These are phyloP conservation scores for Clusia tigrina DNA, from an alignment of 2,888 invertebrate species.

Conservation along the genomic window DNA sequence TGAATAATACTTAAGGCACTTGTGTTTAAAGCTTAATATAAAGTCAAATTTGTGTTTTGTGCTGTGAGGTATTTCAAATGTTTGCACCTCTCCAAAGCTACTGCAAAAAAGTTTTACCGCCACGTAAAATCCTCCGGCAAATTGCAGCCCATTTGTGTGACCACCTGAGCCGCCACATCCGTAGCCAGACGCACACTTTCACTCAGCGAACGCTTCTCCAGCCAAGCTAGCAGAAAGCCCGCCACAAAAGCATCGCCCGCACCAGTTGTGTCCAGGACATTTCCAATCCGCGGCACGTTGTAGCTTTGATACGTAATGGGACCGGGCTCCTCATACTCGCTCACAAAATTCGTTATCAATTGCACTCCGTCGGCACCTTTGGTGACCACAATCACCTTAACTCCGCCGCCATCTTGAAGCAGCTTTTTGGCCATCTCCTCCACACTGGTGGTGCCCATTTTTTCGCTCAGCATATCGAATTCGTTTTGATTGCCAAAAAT, in stretches of 20 bases:
- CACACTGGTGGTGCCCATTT: slow-evolving; percentile 44
- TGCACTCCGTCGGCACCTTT: slow-evolving; percentile 69
- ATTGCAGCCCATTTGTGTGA: slow-evolving; percentile 66
- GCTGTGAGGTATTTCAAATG: background rate
- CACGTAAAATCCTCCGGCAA: slow-evolving; percentile 51
- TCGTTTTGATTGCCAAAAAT: slow-evolving; percentile 70
- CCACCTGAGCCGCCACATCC: slow-evolving; percentile 64
- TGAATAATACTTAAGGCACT: background rate
- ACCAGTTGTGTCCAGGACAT: slow-evolving; percentile 68
- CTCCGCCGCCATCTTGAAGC: slow-evolving; percentile 28
- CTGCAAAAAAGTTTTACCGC: background rate
- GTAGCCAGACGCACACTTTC: slow-evolving; percentile 65
- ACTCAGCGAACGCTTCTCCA: slow-evolving; percentile 59
- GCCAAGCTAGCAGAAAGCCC: slow-evolving; percentile 68
- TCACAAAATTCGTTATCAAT: slow-evolving; percentile 61
- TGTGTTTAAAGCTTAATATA: background rate
- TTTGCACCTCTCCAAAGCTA: background rate
- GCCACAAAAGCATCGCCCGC: slow-evolving; percentile 71
- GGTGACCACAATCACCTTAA: slow-evolving; percentile 69
- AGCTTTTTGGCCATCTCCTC: slow-evolving; percentile 44
- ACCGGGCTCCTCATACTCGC: slow-evolving; percentile 42
- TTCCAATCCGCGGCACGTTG: slow-evolving; percentile 62
- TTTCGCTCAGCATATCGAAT: slow-evolving; percentile 63
- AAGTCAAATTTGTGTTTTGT: background rate
- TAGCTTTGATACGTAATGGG: slow-evolving; percentile 47